Evolutionary conservation across 2,888 invertebrate species (phyloP).

Genomic region (Tetropium fuscum): DNA sequence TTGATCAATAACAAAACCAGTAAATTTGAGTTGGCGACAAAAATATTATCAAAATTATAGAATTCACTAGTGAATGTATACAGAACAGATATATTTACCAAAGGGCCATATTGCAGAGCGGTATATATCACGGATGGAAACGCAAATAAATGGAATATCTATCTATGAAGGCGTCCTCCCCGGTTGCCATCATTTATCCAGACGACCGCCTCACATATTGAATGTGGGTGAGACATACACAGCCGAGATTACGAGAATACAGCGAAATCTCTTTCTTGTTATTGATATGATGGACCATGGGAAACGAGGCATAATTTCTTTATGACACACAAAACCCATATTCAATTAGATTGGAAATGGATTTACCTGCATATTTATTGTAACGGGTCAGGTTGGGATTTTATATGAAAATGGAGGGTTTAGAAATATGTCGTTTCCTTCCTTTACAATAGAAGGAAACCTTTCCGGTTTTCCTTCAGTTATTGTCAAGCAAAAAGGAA

Average conservation of each 20-base stretch:
- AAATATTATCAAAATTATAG: too few species aligned
- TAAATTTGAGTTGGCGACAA: too few species aligned
- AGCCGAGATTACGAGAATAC: not conserved
- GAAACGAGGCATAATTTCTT: not conserved
- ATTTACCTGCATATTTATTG: not conserved
- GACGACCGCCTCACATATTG: constrained; percentile 8
- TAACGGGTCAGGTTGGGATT: too few species aligned
- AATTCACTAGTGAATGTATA: too few species aligned
- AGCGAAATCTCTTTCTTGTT: not conserved
- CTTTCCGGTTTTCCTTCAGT: too few species aligned
- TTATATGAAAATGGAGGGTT: too few species aligned
- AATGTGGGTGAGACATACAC: not conserved
- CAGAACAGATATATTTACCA: too few species aligned
- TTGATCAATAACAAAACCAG: too few species aligned
- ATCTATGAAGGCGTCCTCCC: not conserved
- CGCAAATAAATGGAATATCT: not conserved
- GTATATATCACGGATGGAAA: not conserved
- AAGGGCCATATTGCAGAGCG: constrained; percentile 1
- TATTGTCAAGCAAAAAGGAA: too few species aligned
- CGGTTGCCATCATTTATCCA: not conserved
- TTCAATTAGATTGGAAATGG: not conserved
- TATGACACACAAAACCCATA: constrained; percentile 5
- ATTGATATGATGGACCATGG: constrained; percentile 6
- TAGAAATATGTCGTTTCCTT: too few species aligned
- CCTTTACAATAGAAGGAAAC: too few species aligned